Percentiles rank a stretch among this genome's conserved stretches.
These are phyloP conservation scores for Drosophila punjabiensis DNA, from an alignment of 1,140 invertebrate species.

Conservation along the genomic window DNA sequence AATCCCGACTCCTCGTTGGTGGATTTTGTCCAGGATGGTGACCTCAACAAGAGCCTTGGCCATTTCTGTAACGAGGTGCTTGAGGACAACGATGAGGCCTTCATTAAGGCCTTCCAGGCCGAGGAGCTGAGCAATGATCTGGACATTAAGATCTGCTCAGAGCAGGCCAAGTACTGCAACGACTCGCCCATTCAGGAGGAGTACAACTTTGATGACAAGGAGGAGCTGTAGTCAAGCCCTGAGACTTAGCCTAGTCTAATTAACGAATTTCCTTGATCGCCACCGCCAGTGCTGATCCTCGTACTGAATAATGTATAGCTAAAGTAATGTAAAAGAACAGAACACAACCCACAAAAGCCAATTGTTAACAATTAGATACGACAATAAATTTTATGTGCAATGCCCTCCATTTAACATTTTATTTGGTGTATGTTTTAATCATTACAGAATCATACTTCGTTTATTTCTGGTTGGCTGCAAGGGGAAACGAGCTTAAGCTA, in stretches of 20 bases:
- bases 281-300: constrained; percentile 32
- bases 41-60: constrained; percentile 92
- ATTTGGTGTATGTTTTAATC: constrained; percentile 11
- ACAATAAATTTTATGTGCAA: constrained; percentile 71
- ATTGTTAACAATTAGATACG: constrained; percentile 42
- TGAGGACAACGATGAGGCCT: constrained; percentile 87
- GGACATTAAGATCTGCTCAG: constrained; percentile 85
- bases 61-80: constrained; percentile 89
- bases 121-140: constrained; percentile 80
- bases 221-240: constrained; percentile 65
- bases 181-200: constrained; percentile 85
- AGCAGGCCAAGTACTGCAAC: constrained; percentile 84
- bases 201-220: constrained; percentile 80
- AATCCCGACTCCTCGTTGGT: constrained; percentile 90
- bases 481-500: background rate
- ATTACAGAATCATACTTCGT: background rate
- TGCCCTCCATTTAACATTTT: constrained; percentile 40
- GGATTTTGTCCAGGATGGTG: constrained; percentile 92
- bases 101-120: constrained; percentile 86
- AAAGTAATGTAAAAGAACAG: constrained; percentile 10
- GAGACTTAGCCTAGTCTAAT: constrained; percentile 25
- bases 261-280: constrained; percentile 68
- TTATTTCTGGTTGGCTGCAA: constrained; percentile 18
- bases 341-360: constrained; percentile 21
- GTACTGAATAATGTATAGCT: constrained; percentile 48